phyloP scores from a whole-genome alignment of 2,797 vertebrate genomes.

The Neosilurus hyrtlii region DNA sequence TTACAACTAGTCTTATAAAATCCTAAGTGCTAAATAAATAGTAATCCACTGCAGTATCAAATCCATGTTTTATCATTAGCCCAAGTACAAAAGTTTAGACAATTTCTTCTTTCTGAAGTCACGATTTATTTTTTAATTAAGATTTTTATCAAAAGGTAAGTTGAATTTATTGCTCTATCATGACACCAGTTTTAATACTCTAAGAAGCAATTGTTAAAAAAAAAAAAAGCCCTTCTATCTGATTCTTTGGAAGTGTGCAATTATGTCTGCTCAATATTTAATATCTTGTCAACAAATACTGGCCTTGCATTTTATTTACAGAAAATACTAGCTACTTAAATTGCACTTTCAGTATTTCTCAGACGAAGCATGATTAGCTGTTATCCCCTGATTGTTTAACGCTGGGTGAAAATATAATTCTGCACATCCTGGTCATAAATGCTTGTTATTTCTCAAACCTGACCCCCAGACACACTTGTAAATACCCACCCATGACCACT shows the following conservation, averaged over 20 bases:
- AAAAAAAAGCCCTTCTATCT: not conserved
- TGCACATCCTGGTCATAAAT: not conserved
- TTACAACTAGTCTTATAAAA: not conserved
- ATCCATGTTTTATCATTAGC: not conserved
- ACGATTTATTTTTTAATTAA: constrained; percentile 1
- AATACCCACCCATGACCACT: not conserved
- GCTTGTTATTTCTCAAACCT: constrained; percentile 6
- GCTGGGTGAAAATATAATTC: not conserved
- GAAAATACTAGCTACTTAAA: not conserved
- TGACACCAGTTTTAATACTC: not conserved
- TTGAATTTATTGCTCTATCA: not conserved
- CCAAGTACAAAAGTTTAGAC: not conserved
- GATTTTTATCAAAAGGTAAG: not conserved
- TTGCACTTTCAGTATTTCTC: not conserved
- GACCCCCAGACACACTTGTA: not conserved
- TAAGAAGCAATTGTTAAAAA: not conserved
- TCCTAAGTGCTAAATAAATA: too few relatives aligned
- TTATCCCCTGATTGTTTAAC: not conserved
- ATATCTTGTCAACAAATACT: not conserved
- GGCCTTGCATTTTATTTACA: not conserved
- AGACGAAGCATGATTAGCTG: not conserved
- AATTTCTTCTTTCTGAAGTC: not conserved
- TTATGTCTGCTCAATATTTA: not conserved
- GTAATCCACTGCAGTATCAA: not conserved
- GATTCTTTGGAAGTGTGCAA: not conserved